Evolutionary conservation across 2,113 vertebrate species (phyloP), one percentile per base, ranked within the genome.

Genomic region (Microtus oregoni): DNA sequence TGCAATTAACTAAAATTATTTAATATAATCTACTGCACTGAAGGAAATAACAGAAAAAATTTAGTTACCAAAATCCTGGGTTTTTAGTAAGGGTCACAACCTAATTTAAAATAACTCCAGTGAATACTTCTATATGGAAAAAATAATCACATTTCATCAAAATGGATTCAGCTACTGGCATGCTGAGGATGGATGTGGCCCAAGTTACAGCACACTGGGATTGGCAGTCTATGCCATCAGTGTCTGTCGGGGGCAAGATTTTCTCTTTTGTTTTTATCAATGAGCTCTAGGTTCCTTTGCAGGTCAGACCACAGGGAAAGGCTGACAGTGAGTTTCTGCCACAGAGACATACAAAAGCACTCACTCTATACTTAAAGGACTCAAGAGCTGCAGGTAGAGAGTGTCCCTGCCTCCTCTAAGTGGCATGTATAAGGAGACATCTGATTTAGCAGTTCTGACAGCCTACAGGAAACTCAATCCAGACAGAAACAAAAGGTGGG

Each of bases 381-480:
- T 87, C 75, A 63, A n/a, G 61, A 95, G 20, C 95, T 91, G 87
- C 79, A 90, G 85, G 92, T 91, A 95, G 50, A 87, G 73, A 78
- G 83, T 90, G 68, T 81, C 41, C 65, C 65, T 95, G 85, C 92
- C 90, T 97, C 90, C 77, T 78, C 88, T 96, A 90, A 97, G 93
- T 96, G 73, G 58, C 91, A 92, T 75, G 67, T 93, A 72, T 50
- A 90, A 92, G 95, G 70, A 93, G 70, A 73, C 52, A 86, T 38
- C 76, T 94, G 90, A 96, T 77, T 97, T 88, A 92, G 70, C 50
- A 78, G 24, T 13, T 90, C 72, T 96, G 96, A 97, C 94, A 97
- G 92, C 47, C 70, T 67, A 88, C 65, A 94, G 89, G 92, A 96
- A 97, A 83, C 85, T 87, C 76, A 90, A 88, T 82, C 61, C 35